Base-by-base conservation (phyloP, 2,113 vertebrate genomes). In the Cettia cetti region DNA sequence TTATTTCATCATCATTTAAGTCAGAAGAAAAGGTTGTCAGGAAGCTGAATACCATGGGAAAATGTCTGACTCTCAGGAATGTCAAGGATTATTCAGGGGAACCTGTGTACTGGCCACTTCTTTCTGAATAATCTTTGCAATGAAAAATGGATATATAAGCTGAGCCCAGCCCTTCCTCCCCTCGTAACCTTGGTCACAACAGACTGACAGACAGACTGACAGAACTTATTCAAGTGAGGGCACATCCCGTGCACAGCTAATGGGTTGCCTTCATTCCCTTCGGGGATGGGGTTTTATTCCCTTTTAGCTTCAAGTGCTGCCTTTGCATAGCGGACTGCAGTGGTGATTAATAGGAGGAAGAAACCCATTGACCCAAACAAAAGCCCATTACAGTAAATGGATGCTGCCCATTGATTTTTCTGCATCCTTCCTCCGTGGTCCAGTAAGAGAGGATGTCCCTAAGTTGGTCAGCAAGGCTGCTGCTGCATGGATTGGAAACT, bases 311-410 rank as follows among this genome's bases (percentile, higher is more conserved):
- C 80, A 83, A 93, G 86, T 49, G 7, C 71, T 90, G 82, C 86
- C 86, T 93, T 88, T 95, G 82, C 57, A 69, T 31, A 4, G 86
- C 24, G 33, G 49, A 37, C 47, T 44, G 24, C 54, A 71, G 69
- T 2, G 3, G 30, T 96, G 94, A 98, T 92, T 96, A 96, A 97
- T 23, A 91, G 86, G 59, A 95, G 68, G 95, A 94, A 91, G 87
- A 82, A 96, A 80, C 63, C 61, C 84, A 52, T 47, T 91, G 93
- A 94, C 89, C 89, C 87, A 94, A 76, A 79, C 49, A 47, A 61
- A 94, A 97, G 93, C 53, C 81, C 89, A 82, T 95, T 92, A 87
- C 81, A 76, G 94, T 69, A 95, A 95, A 76, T 66, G 78, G 87
- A 86, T 6, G 4, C 61, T 94, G 59, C 50, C 50, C 37, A 54